phyloP scores from a whole-genome alignment of 1,140 invertebrate species.

The Drosophila baimaii region DNA sequence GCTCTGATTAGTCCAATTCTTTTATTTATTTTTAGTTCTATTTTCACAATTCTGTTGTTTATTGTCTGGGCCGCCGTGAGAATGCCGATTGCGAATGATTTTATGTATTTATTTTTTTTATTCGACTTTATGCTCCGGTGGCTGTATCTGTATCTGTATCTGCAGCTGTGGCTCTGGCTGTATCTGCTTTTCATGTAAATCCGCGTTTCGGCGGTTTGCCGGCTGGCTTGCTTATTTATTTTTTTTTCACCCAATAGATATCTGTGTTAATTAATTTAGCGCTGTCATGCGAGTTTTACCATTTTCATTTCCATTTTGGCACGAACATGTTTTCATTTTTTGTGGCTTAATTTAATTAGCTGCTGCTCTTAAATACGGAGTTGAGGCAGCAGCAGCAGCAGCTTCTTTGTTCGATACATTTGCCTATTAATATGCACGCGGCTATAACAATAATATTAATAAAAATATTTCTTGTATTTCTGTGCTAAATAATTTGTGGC shows the following conservation, averaged over 20 bases:
- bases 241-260: constrained; percentile 73
- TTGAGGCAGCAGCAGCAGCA: constrained; percentile 11
- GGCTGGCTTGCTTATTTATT: constrained; percentile 37
- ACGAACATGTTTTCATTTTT: constrained; percentile 54
- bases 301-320: constrained; percentile 59
- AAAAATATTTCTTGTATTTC: constrained; percentile 16
- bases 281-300: constrained; percentile 69
- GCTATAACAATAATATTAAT: no score
- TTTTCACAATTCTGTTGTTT: constrained; percentile 55
- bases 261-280: constrained; percentile 80
- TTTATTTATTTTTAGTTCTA: constrained; percentile 61
- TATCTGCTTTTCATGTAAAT: constrained; percentile 46
- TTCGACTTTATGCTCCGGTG: constrained; percentile 67
- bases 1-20: constrained; percentile 72
- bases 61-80: constrained; percentile 56
- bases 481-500: constrained; percentile 52
- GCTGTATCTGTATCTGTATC: constrained; percentile 37
- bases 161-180: no score
- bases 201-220: constrained; percentile 21
- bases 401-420: constrained; percentile 33
- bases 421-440: constrained; percentile 12
- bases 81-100: constrained; percentile 61
- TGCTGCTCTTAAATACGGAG: constrained; percentile 51
- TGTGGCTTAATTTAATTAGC: constrained; percentile 36
- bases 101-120: constrained; percentile 35